phyloP scores from a whole-genome alignment of 2,888 invertebrate genomes.

The Brenthis ino region DNA sequence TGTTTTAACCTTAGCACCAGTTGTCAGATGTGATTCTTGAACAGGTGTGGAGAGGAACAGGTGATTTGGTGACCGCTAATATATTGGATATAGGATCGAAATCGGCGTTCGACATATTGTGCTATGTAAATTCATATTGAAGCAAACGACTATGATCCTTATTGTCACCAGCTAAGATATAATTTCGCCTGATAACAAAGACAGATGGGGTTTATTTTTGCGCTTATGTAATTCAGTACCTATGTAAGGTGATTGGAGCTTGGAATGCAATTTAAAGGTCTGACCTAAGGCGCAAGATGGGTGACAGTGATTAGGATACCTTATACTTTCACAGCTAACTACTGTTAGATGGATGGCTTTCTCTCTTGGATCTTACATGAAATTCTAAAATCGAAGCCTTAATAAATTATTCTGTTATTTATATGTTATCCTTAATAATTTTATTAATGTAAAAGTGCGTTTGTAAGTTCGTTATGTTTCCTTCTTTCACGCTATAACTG shows the following conservation, averaged over 20 bases:
- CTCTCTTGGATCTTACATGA: not conserved
- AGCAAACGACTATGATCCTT: conserved; percentile 34
- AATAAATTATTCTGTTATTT: not conserved
- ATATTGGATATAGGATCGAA: conserved; percentile 72
- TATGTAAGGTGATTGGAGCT: conserved; percentile 46
- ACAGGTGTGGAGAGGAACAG: conserved; percentile 77
- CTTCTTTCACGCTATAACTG: too few species aligned
- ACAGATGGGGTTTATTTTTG: conserved; percentile 58
- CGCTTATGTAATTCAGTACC: conserved; percentile 49
- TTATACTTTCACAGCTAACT: conserved; percentile 19
- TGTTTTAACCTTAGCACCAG: conserved; percentile 42
- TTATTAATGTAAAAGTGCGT: too few species aligned
- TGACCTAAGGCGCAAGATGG: conserved; percentile 28
- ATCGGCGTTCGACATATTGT: conserved; percentile 70
- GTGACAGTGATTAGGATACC: conserved; percentile 28
- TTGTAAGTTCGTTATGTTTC: too few species aligned
- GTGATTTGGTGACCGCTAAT: conserved; percentile 78
- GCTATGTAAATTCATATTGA: conserved; percentile 50
- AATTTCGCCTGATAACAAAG: conserved; percentile 41
- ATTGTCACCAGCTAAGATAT: conserved; percentile 32
- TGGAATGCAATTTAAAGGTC: conserved; percentile 34
- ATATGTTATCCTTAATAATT: too few species aligned
- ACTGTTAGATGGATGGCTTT: conserved; percentile 20
- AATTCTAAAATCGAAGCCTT: not conserved
- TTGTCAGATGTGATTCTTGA: conserved; percentile 76